These are phyloP conservation scores for Cheilosia vulpina DNA, from an alignment of 2,888 invertebrate genomes.

Conservation along the genomic window DNA sequence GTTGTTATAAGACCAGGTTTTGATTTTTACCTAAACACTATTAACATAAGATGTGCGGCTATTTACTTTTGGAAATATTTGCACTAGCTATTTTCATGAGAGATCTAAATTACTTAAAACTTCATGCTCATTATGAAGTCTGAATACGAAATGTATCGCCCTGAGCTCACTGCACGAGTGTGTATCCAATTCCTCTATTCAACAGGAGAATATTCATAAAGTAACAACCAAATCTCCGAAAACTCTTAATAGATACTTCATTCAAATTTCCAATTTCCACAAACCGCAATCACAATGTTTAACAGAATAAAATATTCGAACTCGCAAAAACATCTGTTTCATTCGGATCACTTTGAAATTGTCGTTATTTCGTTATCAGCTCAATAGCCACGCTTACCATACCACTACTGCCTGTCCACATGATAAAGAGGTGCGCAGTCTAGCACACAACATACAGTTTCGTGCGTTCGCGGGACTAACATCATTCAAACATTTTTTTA, in stretches of 20 bases:
- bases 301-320: background rate
- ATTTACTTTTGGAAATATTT: no score
- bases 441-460: background rate
- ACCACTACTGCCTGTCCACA: no score
- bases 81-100: no score
- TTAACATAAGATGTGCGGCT: no score
- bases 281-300: background rate
- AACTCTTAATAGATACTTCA: background rate
- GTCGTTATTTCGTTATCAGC: conserved; percentile 40
- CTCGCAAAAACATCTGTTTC: conserved; percentile 1
- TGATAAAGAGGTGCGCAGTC: background rate
- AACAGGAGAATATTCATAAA: no score
- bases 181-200: no score
- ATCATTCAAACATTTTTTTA: conserved; percentile 20
- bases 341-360: background rate
- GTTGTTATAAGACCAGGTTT: no score
- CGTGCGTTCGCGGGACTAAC: conserved; percentile 3
- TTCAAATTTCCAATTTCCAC: background rate
- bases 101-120: no score
- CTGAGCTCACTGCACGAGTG: no score
- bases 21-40: no score
- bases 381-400: background rate
- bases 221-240: background rate
- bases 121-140: no score
- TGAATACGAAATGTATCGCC: no score